phyloP scores from a whole-genome alignment of 2,888 invertebrate genomes.

The Coelinius sp. region DNA sequence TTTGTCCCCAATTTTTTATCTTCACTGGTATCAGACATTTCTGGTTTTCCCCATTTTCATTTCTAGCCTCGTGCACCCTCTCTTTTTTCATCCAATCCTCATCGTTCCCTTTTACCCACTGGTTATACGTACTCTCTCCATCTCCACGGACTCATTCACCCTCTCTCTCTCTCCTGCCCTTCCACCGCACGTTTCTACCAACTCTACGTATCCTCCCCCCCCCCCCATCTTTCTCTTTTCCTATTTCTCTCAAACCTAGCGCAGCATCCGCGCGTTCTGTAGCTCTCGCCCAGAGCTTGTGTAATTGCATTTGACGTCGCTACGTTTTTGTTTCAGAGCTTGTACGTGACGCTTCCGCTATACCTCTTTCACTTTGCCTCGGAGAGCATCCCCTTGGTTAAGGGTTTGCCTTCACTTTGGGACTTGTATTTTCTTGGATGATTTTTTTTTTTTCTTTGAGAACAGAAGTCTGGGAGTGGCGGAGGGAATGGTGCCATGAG shows the following conservation, averaged over 20 bases:
- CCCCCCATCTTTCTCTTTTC: slow-evolving; percentile 41
- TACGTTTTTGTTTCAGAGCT: slow-evolving; percentile 70
- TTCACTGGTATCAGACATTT: neutral
- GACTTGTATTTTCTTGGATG: slow-evolving; percentile 10
- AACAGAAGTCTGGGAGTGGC: too few relatives aligned
- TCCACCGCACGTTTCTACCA: slow-evolving; percentile 32
- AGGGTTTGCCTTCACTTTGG: slow-evolving; percentile 6
- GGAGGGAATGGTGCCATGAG: too few relatives aligned
- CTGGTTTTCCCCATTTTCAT: slow-evolving; percentile 11
- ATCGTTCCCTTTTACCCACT: slow-evolving; percentile 48
- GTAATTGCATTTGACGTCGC: slow-evolving; percentile 70
- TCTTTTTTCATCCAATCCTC: slow-evolving; percentile 69
- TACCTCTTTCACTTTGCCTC: slow-evolving; percentile 38
- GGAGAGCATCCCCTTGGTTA: neutral
- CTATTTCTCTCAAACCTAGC: slow-evolving; percentile 61
- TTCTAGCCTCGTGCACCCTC: slow-evolving; percentile 57
- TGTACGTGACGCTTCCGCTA: slow-evolving; percentile 69
- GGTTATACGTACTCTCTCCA: slow-evolving; percentile 44
- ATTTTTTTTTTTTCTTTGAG: slow-evolving; percentile 35
- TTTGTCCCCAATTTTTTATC: neutral
- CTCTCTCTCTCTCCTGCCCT: slow-evolving; percentile 45
- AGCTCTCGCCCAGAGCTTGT: slow-evolving; percentile 66
- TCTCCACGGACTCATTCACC: slow-evolving; percentile 47
- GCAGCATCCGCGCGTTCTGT: slow-evolving; percentile 69
- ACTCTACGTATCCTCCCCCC: slow-evolving; percentile 45